Percentiles rank a stretch among this genome's conserved stretches.
These are phyloP conservation scores for Tupaia tana DNA, from an alignment of 2,113 vertebrate species.

Conservation along the genomic window DNA sequence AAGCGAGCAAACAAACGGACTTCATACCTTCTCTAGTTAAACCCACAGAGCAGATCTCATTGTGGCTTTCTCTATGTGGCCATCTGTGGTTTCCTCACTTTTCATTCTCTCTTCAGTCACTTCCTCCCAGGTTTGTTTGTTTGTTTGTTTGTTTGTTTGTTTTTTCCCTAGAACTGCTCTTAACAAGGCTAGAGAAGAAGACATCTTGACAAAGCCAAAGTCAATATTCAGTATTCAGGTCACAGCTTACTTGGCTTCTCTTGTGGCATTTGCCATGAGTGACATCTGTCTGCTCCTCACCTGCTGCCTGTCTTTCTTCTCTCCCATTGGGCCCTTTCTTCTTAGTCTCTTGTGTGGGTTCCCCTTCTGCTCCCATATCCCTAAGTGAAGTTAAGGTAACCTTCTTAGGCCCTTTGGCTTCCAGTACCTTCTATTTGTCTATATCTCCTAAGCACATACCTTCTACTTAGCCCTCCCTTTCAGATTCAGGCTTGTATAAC, in stretches of 20 bases:
- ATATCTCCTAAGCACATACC: not conserved
- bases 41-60: not conserved
- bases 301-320: not conserved
- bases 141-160: not conserved
- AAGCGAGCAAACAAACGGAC: not conserved
- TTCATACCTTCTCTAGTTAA: not conserved
- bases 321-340: not conserved
- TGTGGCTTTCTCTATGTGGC: fast-evolving
- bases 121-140: not conserved
- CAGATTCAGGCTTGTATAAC: not conserved
- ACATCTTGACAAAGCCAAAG: not conserved
- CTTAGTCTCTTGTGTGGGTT: not conserved
- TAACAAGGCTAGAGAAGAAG: not conserved
- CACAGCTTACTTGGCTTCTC: not conserved
- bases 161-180: fast-evolving
- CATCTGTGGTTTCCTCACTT: not conserved
- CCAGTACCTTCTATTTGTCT: not conserved
- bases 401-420: not conserved
- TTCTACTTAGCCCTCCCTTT: not conserved
- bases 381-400: not conserved
- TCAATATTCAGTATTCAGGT: not conserved
- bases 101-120: not conserved
- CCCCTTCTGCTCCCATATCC: not conserved
- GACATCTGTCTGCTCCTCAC: not conserved
- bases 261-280: not conserved